These are phyloP conservation scores for Cenopis cana DNA, from an alignment of 2,888 invertebrate species.

Conservation along the genomic window DNA sequence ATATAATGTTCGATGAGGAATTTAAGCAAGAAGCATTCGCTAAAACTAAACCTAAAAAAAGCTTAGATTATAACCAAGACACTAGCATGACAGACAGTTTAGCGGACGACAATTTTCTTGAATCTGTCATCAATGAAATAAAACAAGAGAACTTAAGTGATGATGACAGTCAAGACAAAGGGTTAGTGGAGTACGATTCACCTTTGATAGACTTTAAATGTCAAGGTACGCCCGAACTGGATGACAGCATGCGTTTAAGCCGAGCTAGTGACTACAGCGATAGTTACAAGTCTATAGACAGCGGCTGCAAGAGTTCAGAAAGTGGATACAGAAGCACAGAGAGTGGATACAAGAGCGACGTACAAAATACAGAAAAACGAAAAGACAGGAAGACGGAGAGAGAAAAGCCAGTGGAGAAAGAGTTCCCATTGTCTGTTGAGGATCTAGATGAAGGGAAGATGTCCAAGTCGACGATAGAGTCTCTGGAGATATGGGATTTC, in stretches of 20 bases:
- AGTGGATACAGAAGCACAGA: conserved; percentile 63
- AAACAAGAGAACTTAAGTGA: conserved; percentile 73
- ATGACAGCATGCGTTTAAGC: conserved; percentile 62
- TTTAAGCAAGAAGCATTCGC: conserved; percentile 59
- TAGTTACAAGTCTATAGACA: conserved; percentile 40
- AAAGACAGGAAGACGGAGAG: conserved; percentile 44
- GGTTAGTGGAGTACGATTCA: conserved; percentile 78
- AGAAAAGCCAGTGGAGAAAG: conserved; percentile 49
- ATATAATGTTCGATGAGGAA: conserved; percentile 68
- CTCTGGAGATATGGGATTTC: conserved; percentile 78
- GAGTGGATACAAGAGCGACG: conserved; percentile 58
- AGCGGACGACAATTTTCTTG: conserved; percentile 74
- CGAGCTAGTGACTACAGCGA: conserved; percentile 65
- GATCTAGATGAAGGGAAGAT: conserved; percentile 60
- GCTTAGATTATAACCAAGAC: conserved; percentile 60
- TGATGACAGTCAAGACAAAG: conserved; percentile 70
- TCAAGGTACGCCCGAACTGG: conserved; percentile 69
- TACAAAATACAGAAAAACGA: conserved; percentile 47
- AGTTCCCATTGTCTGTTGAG: conserved; percentile 62
- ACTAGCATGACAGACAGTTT: conserved; percentile 64
- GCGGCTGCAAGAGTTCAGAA: conserved; percentile 61
- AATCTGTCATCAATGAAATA: conserved; percentile 79
- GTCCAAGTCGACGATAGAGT: conserved; percentile 67
- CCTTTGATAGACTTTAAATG: conserved; percentile 57
- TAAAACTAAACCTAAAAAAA: conserved; percentile 54